Evolutionary conservation across 2,113 vertebrate genomes (phyloP).

Genomic region (Rhea americana): DNA sequence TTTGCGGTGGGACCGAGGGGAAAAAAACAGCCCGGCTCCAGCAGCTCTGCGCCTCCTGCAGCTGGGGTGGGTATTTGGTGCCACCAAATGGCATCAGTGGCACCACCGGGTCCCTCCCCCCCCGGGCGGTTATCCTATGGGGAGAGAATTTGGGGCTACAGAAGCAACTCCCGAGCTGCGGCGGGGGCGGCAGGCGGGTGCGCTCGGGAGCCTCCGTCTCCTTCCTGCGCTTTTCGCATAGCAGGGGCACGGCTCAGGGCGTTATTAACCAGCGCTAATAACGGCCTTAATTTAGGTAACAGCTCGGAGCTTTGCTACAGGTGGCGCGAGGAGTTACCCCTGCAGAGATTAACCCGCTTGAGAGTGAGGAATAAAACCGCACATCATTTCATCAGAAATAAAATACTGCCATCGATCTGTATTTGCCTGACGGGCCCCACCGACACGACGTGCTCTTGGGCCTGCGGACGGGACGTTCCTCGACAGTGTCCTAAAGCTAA

Average conservation of each 20-base stretch:
- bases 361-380: background rate
- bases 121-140: background rate
- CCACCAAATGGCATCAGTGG: background rate
- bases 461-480: background rate
- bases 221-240: background rate
- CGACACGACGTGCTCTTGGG: background rate
- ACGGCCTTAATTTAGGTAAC: background rate
- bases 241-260: background rate
- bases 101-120: fast-evolving
- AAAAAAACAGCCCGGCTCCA: background rate
- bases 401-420: background rate
- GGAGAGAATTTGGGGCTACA: background rate
- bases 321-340: background rate
- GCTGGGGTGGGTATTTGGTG: background rate
- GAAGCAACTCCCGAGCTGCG: background rate
- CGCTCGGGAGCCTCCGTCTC: background rate
- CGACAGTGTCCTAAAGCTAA: background rate
- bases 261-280: background rate
- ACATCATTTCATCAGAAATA: background rate
- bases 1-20: background rate
- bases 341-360: background rate
- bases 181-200: background rate
- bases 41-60: background rate
- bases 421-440: background rate
- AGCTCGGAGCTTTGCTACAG: background rate